Conservation (phyloP, 2,797 vertebrate genomes). For the Periophthalmus magnuspinnatus region DNA sequence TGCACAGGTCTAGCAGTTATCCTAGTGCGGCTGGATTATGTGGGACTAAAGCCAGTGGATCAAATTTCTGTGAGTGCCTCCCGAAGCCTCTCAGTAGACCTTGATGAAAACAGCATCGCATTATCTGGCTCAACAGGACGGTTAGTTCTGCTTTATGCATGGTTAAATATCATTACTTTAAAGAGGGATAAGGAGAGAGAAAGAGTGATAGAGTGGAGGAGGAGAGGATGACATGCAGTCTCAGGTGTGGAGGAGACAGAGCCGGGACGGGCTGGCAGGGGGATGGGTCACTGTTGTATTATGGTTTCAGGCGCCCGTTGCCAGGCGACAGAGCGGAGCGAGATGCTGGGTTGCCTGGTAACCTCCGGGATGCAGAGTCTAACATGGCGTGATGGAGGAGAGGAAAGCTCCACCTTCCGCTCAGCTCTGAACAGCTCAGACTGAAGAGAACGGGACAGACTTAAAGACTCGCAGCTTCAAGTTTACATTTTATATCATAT, state of each 20-base stretch:
- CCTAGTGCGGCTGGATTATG: constrained; percentile 74
- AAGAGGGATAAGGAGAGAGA: constrained; percentile 35
- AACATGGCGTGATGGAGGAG: constrained; percentile 60
- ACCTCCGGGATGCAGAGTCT: constrained; percentile 75
- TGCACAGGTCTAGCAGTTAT: constrained; percentile 72
- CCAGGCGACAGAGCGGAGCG: constrained; percentile 69
- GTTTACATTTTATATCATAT: no score
- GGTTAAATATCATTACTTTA: constrained; percentile 42
- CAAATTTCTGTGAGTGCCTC: constrained; percentile 73
- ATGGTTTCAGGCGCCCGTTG: constrained; percentile 69
- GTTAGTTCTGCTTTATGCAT: constrained; percentile 65
- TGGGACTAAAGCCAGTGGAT: constrained; percentile 70
- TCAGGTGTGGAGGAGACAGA: constrained; percentile 72
- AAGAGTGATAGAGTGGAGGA: constrained; percentile 38
- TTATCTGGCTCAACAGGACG: constrained; percentile 63
- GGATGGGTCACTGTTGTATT: constrained; percentile 63
- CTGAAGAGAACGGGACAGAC: background rate
- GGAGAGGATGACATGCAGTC: constrained; percentile 54
- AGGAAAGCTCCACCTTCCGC: constrained; percentile 54
- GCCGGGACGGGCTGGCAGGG: constrained; percentile 43
- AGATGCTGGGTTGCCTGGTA: constrained; percentile 81
- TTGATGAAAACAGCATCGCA: constrained; percentile 60
- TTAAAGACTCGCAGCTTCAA: background rate
- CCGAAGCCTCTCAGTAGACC: constrained; percentile 51
- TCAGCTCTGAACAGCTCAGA: constrained; percentile 33